Base-by-base conservation (phyloP, 1,140 invertebrate species). In the Capitella teleta region DNA sequence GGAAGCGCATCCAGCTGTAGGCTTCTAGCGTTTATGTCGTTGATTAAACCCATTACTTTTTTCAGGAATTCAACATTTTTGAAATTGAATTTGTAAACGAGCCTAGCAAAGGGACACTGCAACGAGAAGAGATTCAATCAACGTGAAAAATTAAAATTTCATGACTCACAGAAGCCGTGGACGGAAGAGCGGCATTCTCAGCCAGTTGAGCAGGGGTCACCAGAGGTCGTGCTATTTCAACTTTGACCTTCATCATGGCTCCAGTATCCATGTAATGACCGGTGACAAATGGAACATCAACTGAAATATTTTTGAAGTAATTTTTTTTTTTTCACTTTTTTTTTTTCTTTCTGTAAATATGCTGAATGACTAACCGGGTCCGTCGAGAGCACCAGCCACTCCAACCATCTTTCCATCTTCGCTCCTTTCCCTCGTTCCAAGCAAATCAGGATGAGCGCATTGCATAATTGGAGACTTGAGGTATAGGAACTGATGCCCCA, bases 21-120 rank as follows among this genome's bases (percentile, higher is more conserved):
- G 23, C 63, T 62, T 16, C 55, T 46, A 21, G 62, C 64, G 52
- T 71, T 71, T 24, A 68, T 62, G 8, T 57, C 52, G 5, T 55
- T 57, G 1, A 71, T 55, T 10, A 66, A 32, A 14, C 41, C 53
- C 43, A 66, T 61, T 16, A 71, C 46, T 28, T 59, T 52, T 34
- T 62, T 49, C 19, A 69, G 52, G 47, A 67, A 49, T 2, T 21
- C 38, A 5, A 57, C 57, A 48, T 67, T 66, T 36, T 63, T 59
- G 53, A 66, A 64, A 43, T 59, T 55, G 57, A 67, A 67, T 24
- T 58, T 53, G 51, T 61, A 70, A 12, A 68, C 60, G 49, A 70
- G 61, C 14, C 66, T 54, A 25, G 59, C 56, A 58, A 68, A 71
- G 38, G 67, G 66, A 60, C 67, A 67, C 68, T 71, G 52, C 1